Conservation (phyloP, 1,140 invertebrate genomes). For the Papilio polyxenes region DNA sequence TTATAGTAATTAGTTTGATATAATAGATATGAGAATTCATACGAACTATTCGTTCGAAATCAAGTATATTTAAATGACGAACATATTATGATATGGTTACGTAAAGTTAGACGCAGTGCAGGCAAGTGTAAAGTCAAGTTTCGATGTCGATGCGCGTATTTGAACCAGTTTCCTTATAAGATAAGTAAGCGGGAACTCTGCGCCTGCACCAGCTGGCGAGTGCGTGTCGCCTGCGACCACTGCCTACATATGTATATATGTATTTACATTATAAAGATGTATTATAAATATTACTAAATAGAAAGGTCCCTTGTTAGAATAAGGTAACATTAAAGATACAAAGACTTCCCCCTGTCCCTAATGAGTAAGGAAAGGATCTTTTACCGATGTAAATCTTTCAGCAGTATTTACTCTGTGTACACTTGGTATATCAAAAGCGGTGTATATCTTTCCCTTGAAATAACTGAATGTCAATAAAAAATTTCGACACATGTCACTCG, state of each 20-base stretch:
- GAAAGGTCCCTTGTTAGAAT: not conserved
- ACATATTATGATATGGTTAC: constrained; percentile 26
- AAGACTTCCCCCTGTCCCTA: not conserved
- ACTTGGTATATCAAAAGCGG: not conserved
- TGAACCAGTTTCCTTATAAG: constrained; percentile 39
- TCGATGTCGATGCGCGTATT: constrained; percentile 25
- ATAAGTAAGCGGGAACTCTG: not conserved
- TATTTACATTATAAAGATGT: too few relatives aligned
- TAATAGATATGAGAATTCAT: not conserved
- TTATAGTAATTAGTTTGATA: too few relatives aligned
- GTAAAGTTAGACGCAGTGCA: constrained; percentile 16
- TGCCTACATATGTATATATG: too few relatives aligned
- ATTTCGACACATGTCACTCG: not conserved
- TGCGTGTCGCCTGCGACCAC: not conserved
- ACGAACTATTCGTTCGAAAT: not conserved
- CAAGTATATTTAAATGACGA: constrained; percentile 6
- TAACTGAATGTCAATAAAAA: not conserved
- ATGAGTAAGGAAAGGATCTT: not conserved
- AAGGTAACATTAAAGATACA: not conserved
- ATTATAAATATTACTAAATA: not conserved
- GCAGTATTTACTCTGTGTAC: too few relatives aligned
- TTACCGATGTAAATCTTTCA: not conserved
- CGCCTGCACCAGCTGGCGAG: not conserved
- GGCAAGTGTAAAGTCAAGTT: constrained; percentile 33
- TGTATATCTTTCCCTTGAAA: not conserved